These are phyloP conservation scores for Odontomachus brunneus DNA, from an alignment of 1,140 invertebrate species.

Conservation along the genomic window DNA sequence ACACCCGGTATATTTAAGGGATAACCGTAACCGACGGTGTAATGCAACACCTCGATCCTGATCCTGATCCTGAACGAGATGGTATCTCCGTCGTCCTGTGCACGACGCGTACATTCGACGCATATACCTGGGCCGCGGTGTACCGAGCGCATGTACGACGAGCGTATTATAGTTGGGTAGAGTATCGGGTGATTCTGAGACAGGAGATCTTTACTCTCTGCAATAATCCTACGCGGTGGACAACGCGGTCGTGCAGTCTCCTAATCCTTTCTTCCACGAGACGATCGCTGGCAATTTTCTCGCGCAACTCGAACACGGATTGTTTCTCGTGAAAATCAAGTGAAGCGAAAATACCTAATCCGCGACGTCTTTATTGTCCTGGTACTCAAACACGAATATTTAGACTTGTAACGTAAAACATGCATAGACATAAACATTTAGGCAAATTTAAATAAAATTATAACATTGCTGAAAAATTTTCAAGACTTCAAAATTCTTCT, in stretches of 20 bases:
- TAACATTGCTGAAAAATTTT: no score
- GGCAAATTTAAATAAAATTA: no score
- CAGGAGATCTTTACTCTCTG: conserved; percentile 67
- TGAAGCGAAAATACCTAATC: no score
- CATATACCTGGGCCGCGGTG: conserved; percentile 54
- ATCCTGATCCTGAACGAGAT: conserved; percentile 81
- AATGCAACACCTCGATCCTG: conserved; percentile 81
- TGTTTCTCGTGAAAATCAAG: background rate
- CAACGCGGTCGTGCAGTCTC: conserved; percentile 32
- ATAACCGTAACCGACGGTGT: conserved; percentile 81
- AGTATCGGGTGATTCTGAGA: conserved; percentile 68
- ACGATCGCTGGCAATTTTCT: background rate
- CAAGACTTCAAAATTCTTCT: no score
- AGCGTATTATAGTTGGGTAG: conserved; percentile 59
- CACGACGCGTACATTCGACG: conserved; percentile 66
- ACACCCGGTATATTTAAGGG: conserved; percentile 81
- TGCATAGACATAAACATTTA: no score
- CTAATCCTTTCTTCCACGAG: background rate
- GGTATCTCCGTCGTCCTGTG: conserved; percentile 77
- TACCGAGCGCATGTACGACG: conserved; percentile 43
- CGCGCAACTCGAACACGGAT: background rate
- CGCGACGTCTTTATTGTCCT: no score
- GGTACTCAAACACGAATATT: no score
- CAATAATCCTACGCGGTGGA: conserved; percentile 38
- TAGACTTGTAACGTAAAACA: no score